Evolutionary conservation across 2,113 vertebrate species (phyloP).

Genomic region (Picathartes gymnocephalus): DNA sequence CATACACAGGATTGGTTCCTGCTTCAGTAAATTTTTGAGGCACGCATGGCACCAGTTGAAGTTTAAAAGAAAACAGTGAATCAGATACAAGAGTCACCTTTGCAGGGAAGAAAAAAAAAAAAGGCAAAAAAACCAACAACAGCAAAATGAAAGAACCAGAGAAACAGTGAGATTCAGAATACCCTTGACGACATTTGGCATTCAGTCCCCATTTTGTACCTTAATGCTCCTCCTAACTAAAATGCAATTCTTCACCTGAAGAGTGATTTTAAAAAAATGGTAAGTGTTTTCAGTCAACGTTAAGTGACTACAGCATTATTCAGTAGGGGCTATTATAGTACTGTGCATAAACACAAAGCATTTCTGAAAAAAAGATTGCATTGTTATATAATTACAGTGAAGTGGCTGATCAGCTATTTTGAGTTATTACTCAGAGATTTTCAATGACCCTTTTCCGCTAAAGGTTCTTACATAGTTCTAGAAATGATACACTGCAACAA

Average conservation of each 20-base stretch:
- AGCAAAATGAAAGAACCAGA: neutral
- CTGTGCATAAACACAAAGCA: neutral
- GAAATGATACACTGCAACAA: neutral
- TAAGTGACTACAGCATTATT: neutral
- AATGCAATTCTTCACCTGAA: neutral
- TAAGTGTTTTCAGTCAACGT: neutral
- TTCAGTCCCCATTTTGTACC: neutral
- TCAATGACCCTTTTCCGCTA: neutral
- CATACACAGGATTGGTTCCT: neutral
- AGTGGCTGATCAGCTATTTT: neutral
- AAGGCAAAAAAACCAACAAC: neutral
- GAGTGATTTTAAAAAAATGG: neutral
- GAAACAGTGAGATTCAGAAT: neutral
- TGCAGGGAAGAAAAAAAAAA: rapidly evolving
- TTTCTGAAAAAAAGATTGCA: neutral
- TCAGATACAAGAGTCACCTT: neutral
- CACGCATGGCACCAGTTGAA: neutral
- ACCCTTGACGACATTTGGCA: neutral
- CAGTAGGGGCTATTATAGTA: neutral
- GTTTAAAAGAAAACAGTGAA: neutral
- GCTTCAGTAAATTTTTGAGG: neutral
- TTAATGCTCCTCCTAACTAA: neutral
- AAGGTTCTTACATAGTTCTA: neutral
- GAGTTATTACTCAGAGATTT: neutral
- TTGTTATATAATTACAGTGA: neutral